Evolutionary conservation across 2,888 invertebrate species (phyloP), one percentile per base, ranked within the genome.

Genomic region (Brachyptera risi): DNA sequence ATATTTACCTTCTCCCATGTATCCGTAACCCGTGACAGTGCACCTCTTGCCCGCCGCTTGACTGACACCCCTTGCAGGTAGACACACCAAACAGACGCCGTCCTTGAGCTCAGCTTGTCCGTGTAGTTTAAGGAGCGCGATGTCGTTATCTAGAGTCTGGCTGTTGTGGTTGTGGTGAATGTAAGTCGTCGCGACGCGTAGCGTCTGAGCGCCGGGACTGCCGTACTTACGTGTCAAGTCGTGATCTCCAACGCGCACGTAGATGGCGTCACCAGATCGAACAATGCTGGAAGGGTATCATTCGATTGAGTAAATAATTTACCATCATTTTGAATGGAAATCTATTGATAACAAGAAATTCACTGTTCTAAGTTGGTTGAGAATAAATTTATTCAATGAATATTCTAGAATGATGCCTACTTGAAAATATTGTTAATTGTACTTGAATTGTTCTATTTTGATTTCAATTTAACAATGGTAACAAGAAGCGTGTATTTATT

Each of bases 121-220:
- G 65, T 91, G 90, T 21, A 96, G 80, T 73, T 93, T 93, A 11
- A 96, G 79, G 63, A 96, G 74, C 1, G 96, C 96, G 65, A 96
- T 94, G 70, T 96, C 96, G 70, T 96, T 95, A 73, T 94, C 95
- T 67, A 95, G 76, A 1, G 95, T 95, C 75, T 94, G 94, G 68
- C 92, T 92, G 76, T 95, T 95, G 79, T 95, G 95, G 77, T 95
- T 95, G 75, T 95, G 95, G 72, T 95, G 95, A 64, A 95, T 95
- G 74, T 95, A 95, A 0, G 94, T 94, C 58, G 95, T 95, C 58
- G 92, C 92, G 1, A 95, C 94, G 15, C 92, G 80, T 19, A 94
- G 78, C 0, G 94, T 94, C 77, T 94, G 93, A 0, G 94, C 94
- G 9, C 92, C 93, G 0, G 92, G 92, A 67, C 92, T 93, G 27